Evolutionary conservation across 2,888 invertebrate species (phyloP).

Genomic region (Cyclophora punctaria): DNA sequence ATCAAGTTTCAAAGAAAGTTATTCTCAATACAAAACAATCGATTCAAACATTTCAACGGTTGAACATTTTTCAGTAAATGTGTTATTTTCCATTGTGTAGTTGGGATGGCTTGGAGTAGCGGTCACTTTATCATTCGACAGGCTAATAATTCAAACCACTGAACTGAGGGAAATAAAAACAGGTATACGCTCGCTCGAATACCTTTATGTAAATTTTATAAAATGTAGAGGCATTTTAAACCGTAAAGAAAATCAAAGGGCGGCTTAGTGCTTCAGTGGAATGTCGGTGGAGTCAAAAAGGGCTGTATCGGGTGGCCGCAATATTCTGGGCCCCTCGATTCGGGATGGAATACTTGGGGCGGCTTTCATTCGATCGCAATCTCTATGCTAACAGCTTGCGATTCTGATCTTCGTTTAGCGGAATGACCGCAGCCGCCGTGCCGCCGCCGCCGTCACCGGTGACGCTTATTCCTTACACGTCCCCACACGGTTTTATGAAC

Average conservation of each 20-base stretch:
- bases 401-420: conserved; percentile 76
- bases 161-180: conserved; percentile 25
- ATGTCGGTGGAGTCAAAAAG: conserved; percentile 60
- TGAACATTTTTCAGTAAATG: conserved; percentile 42
- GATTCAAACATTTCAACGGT: conserved; percentile 46
- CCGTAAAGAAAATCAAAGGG: conserved; percentile 58
- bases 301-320: conserved; percentile 63
- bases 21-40: conserved; percentile 62
- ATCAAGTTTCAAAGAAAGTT: conserved; percentile 70
- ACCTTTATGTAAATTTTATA: conserved; percentile 33
- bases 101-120: conserved; percentile 32
- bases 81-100: conserved; percentile 39
- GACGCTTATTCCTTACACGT: conserved; percentile 73
- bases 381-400: conserved; percentile 75
- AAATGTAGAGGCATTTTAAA: conserved; percentile 43
- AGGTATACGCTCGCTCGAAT: conserved; percentile 12
- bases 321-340: conserved; percentile 66
- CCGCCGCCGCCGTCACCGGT: conserved; percentile 38
- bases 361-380: conserved; percentile 73
- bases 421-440: conserved; percentile 70
- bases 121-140: conserved; percentile 28
- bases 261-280: conserved; percentile 48
- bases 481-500: conserved; percentile 68
- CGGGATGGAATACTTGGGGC: conserved; percentile 67
- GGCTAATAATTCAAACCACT: conserved; percentile 28